Conservation (phyloP, 1,140 invertebrate genomes). For the Drosophila oshimai region DNA sequence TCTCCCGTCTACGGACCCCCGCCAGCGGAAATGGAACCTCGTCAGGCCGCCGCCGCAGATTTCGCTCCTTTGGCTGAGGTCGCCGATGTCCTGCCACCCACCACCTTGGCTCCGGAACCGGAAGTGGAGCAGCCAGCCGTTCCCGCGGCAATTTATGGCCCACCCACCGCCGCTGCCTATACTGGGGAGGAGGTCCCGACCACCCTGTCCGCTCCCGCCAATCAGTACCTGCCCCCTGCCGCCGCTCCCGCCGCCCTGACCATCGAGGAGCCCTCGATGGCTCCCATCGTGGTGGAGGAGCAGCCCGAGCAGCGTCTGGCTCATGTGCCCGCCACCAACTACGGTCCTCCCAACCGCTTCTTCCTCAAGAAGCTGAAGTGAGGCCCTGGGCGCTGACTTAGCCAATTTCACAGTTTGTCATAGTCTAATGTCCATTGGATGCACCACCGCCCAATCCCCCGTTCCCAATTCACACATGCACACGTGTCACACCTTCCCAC, state of each 20-base stretch:
- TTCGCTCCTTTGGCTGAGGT: conserved; percentile 57
- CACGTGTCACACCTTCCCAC: conserved; percentile 20
- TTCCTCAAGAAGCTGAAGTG: conserved; percentile 76
- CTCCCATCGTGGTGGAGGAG: conserved; percentile 70
- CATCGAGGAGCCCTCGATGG: conserved; percentile 59
- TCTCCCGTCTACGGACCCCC: conserved; percentile 82
- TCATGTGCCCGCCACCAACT: conserved; percentile 65
- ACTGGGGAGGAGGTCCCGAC: conserved; percentile 65
- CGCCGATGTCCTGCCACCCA: conserved; percentile 53
- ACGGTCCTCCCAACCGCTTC: conserved; percentile 73
- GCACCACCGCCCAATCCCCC: conserved; percentile 5
- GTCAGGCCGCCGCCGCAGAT: conserved; percentile 56
- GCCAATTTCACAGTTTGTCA: conserved; percentile 50
- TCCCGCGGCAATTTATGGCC: conserved; percentile 50
- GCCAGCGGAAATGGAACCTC: conserved; percentile 78
- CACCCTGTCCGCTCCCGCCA: conserved; percentile 58
- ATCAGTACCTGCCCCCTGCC: conserved; percentile 72
- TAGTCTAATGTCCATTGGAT: conserved; percentile 56
- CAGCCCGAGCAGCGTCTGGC: conserved; percentile 52
- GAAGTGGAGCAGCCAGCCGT: conserved; percentile 63
- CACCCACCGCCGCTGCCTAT: conserved; percentile 62
- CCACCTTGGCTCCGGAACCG: conserved; percentile 61
- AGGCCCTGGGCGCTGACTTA: neutral
- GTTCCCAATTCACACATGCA: conserved; percentile 29
- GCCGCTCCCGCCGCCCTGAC: conserved; percentile 47